Evolutionary conservation across 2,113 vertebrate species (phyloP), one percentile per base, ranked within the genome.

Genomic region (Fukomys damarensis): DNA sequence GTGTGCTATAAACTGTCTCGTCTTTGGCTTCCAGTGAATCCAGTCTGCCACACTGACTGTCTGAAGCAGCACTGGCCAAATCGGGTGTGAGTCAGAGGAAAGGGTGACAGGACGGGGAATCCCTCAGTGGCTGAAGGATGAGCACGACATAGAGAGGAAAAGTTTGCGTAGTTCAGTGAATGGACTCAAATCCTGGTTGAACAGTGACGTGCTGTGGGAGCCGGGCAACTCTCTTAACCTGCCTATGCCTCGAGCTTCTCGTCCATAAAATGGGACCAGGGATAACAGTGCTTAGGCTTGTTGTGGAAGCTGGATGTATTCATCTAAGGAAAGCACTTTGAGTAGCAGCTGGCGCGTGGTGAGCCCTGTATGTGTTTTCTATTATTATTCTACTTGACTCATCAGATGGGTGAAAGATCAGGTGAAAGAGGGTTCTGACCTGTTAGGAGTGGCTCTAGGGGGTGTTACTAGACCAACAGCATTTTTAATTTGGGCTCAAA

Each of bases 401-500:
- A 24, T 80, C 84, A 87, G 46, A 24, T 28, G 63, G 1, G 8
- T 70, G 81, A 54, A 86, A 35, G 41, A 49, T 24, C 32, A n/a
- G 6, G 54, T 2, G 91, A 43, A 88, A 24, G 86, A 59, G 32
- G 35, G 26, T 72, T 66, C 6, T 66, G 90, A 66, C 12, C 7
- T 70, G 5, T 26, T 70, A 52, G 6, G 46, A 92, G 85, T 38
- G 82, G 54, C 14, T 91, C 30, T 35, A 41, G n/a, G 28, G 63
- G 24, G 13, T 22, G 12, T 80, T 56, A 65, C 24, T 35, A 38
- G 46, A 54, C 7, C 46, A 70, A 22, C 19, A 38, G 79, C 30
- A 58, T 59, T 24, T 68, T 87, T 86, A 58, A 70, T 82, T 77
- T 91, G 85, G 43, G 20, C 65, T 91, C 77, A 66, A 81, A 91